These are phyloP conservation scores for Dryocosmus kuriphilus DNA, from an alignment of 2,888 invertebrate species.

Conservation along the genomic window DNA sequence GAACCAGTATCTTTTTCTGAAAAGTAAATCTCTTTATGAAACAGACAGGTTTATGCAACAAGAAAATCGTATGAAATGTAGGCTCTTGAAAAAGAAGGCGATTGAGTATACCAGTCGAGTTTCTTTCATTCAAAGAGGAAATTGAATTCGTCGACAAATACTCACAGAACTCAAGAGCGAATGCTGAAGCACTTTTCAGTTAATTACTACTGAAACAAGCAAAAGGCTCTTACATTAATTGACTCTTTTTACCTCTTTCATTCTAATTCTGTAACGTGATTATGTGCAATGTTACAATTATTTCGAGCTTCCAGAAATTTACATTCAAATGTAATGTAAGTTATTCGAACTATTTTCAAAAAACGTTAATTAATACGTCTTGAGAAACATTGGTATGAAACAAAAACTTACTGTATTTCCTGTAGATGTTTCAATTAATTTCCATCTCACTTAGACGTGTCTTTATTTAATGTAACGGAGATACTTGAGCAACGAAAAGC, in stretches of 20 bases:
- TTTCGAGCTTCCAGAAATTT: not conserved
- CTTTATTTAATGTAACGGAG: not conserved
- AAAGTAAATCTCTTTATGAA: slow-evolving; percentile 11
- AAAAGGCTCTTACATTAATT: not conserved
- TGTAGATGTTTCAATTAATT: not conserved
- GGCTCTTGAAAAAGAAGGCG: slow-evolving; percentile 12
- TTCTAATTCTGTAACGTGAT: not conserved
- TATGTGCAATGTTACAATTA: not conserved
- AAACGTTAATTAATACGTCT: not conserved
- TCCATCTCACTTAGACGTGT: not conserved
- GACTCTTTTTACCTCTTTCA: not conserved
- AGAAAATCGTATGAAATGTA: not conserved
- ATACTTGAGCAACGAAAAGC: not conserved
- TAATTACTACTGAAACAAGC: slow-evolving; percentile 28
- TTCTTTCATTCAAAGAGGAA: slow-evolving; percentile 18
- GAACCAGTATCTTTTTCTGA: slow-evolving; percentile 3
- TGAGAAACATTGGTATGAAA: too few relatives aligned
- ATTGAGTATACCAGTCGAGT: slow-evolving; percentile 12
- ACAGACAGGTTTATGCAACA: not conserved
- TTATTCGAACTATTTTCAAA: accelerated
- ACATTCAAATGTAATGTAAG: not conserved
- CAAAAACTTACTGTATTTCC: not conserved
- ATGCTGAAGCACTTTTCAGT: slow-evolving; percentile 6
- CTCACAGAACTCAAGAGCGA: slow-evolving; percentile 3
- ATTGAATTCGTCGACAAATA: slow-evolving; percentile 23